Evolutionary conservation across 92 coral and sea anemone genomes (phyloP).

Genomic region (Siderastrea radians): DNA sequence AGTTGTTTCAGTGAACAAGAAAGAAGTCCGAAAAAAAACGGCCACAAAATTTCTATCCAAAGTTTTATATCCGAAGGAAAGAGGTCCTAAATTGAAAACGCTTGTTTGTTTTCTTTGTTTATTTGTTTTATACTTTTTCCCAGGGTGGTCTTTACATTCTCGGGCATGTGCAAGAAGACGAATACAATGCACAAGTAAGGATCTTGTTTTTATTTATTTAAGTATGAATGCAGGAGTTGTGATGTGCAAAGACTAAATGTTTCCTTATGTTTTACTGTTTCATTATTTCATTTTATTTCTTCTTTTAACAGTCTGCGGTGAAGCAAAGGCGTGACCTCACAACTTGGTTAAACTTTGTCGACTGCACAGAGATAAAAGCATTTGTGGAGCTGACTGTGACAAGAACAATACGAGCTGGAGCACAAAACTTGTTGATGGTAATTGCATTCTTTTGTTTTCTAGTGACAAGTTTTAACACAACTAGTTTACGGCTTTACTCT

Average conservation of each 20-base stretch:
- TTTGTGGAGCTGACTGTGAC: conserved; percentile 93
- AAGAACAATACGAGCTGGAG: conserved; percentile 84
- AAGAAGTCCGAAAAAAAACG: too few relatives aligned
- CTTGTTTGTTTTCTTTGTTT: neutral
- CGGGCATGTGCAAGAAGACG: conserved; percentile 89
- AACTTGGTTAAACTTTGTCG: conserved; percentile 92
- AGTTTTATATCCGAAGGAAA: too few relatives aligned
- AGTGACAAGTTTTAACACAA: neutral
- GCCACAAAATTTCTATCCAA: too few relatives aligned
- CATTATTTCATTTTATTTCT: neutral
- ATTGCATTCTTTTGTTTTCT: neutral
- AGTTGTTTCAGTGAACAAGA: too few relatives aligned
- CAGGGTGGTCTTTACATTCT: conserved; percentile 96
- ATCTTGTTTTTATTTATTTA: neutral
- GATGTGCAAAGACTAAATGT: neutral
- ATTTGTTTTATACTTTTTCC: neutral
- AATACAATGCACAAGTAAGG: conserved; percentile 81
- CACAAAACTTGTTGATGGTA: conserved; percentile 94
- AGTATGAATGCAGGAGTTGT: neutral
- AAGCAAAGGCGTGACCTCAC: conserved; percentile 64
- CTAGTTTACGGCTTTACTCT: neutral
- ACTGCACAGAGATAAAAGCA: conserved; percentile 95
- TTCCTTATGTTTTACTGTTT: neutral
- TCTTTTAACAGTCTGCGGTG: conserved; percentile 61
- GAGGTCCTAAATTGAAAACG: neutral